These are phyloP conservation scores for Chiroxiphia lanceolata DNA, from an alignment of 2,797 vertebrate species.

Conservation along the genomic window DNA sequence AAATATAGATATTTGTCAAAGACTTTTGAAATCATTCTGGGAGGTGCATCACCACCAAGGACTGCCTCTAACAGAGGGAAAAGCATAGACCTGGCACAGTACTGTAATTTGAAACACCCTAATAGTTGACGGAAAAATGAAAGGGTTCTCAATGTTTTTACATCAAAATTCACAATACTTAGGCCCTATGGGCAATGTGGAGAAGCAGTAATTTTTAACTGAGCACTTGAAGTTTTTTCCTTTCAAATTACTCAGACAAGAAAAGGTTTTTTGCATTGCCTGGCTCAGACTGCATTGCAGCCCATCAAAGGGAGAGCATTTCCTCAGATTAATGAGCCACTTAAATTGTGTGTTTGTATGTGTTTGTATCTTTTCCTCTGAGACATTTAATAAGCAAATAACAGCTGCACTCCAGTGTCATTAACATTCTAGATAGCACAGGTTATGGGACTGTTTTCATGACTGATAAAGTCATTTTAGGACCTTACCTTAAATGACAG, in stretches of 20 bases:
- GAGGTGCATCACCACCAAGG: not conserved
- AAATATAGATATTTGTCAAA: not conserved
- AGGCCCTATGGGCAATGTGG: not conserved
- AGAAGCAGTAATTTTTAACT: not conserved
- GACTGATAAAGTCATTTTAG: not conserved
- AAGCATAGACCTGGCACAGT: not conserved
- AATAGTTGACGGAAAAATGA: not conserved
- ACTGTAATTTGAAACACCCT: conserved; percentile 8
- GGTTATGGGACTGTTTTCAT: not conserved
- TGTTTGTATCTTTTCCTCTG: not conserved
- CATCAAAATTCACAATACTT: not conserved
- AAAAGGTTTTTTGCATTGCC: not conserved
- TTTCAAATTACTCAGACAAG: not conserved
- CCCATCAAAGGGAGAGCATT: not conserved
- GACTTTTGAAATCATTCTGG: conserved; percentile 21
- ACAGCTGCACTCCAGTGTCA: not conserved
- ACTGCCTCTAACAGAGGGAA: not conserved
- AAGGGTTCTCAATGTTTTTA: not conserved
- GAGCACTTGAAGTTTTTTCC: not conserved
- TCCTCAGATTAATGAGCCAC: not conserved
- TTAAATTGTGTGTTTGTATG: not conserved
- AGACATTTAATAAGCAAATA: conserved; percentile 19
- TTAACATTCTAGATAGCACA: not conserved
- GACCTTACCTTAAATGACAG: not conserved
- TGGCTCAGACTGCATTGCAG: not conserved